phyloP scores from a whole-genome alignment of 2,888 invertebrate species.

The Lasioglossum pauxillum region DNA sequence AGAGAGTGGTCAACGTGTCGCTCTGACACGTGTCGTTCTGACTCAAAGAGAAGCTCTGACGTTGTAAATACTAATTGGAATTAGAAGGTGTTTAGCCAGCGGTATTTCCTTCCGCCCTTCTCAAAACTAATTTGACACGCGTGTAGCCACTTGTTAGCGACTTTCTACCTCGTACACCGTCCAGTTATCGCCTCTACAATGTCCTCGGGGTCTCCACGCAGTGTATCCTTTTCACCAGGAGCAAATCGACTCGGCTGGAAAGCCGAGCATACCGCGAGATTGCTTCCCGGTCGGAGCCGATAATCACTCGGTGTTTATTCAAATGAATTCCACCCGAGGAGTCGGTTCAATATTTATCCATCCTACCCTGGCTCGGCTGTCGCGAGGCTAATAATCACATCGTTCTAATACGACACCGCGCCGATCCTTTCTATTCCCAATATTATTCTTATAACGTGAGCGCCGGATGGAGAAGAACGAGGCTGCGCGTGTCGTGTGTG shows the following conservation, averaged over 20 bases:
- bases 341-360: conserved; percentile 58
- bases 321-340: conserved; percentile 48
- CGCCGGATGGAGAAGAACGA: neutral
- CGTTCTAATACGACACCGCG: conserved; percentile 38
- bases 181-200: neutral
- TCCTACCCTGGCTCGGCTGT: conserved; percentile 53
- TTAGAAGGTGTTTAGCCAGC: neutral
- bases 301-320: conserved; percentile 64
- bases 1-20: neutral
- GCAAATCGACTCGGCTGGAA: conserved; percentile 36
- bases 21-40: too few species aligned
- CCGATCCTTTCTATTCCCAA: conserved; percentile 54
- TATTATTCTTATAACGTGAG: conserved; percentile 60
- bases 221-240: neutral
- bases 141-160: neutral
- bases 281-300: conserved; percentile 35
- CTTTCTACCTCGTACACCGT: neutral
- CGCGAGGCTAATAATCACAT: conserved; percentile 55
- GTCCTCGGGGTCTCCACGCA: neutral
- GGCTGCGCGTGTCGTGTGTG: conserved; percentile 50
- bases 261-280: conserved; percentile 38
- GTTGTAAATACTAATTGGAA: neutral
- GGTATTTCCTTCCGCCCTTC: neutral
- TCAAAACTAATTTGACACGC: neutral
- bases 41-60: neutral